A percentile compares a stretch with the other conserved stretches of the same genome.
These are phyloP conservation scores for Parnassius orleans DNA, from an alignment of 2,888 invertebrate species.

Conservation along the genomic window DNA sequence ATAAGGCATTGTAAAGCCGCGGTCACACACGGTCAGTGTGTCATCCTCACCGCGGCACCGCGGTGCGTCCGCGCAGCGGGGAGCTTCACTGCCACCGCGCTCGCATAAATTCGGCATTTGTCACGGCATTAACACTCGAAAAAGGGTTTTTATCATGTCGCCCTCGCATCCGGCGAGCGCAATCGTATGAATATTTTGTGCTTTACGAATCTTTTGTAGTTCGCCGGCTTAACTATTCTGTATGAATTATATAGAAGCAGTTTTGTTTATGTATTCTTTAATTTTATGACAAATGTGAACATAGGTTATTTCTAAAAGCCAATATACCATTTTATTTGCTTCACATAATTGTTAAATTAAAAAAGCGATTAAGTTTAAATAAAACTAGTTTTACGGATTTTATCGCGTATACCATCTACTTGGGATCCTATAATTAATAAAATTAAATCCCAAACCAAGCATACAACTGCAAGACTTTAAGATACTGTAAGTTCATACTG, in stretches of 20 bases:
- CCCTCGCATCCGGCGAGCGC: slow-evolving; percentile 74
- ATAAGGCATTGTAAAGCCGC: slow-evolving; percentile 14
- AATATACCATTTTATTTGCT: no score
- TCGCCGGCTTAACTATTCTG: slow-evolving; percentile 38
- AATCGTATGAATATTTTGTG: slow-evolving; percentile 52
- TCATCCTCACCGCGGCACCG: slow-evolving; percentile 32
- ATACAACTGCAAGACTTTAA: no score
- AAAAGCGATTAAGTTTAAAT: no score
- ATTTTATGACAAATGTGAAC: no score
- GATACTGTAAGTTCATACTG: no score
- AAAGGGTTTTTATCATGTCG: slow-evolving; percentile 77
- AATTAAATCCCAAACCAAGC: no score
- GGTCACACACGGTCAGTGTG: slow-evolving; percentile 21
- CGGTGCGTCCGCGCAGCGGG: slow-evolving; percentile 61
- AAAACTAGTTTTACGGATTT: no score
- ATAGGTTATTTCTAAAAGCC: no score
- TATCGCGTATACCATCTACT: no score
- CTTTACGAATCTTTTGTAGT: slow-evolving; percentile 59
- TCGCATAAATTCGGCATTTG: slow-evolving; percentile 79
- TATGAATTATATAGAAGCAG: neutral
- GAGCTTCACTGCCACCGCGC: slow-evolving; percentile 55
- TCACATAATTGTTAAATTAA: no score
- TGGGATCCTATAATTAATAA: no score
- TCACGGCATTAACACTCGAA: slow-evolving; percentile 79
- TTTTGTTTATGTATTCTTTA: neutral